Conservation (phyloP, 2,888 invertebrate species). For the Fragum fragum region DNA sequence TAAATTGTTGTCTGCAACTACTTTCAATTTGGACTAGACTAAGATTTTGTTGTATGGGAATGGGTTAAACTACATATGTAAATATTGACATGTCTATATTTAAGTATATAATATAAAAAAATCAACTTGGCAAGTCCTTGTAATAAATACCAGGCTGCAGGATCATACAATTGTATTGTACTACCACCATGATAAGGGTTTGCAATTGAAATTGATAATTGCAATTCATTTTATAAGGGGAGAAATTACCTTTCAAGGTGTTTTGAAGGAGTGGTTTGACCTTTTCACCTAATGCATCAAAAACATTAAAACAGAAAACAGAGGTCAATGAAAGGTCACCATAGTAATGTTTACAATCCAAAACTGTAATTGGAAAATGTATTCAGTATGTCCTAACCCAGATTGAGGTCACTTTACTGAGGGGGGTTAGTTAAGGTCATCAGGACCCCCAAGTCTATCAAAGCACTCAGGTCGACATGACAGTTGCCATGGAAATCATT, state of each 20-base stretch:
- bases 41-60: too few relatives aligned
- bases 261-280: conserved; percentile 9
- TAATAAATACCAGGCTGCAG: too few relatives aligned
- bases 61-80: too few relatives aligned
- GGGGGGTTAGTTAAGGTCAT: conserved; percentile 21
- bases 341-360: conserved; percentile 9
- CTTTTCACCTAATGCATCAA: conserved; percentile 28
- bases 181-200: background rate
- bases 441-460: background rate
- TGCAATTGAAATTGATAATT: background rate
- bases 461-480: background rate
- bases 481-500: background rate
- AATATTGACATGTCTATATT: too few relatives aligned
- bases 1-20: too few relatives aligned
- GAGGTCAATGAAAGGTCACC: conserved; percentile 5
- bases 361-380: conserved; percentile 17
- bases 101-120: too few relatives aligned
- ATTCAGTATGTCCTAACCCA: background rate
- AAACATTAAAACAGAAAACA: conserved; percentile 13
- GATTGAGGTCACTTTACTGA: conserved; percentile 10
- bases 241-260: conserved; percentile 21
- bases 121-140: too few relatives aligned
- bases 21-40: too few relatives aligned
- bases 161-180: too few relatives aligned
- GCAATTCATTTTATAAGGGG: background rate